phyloP scores from a whole-genome alignment of 2,113 vertebrate genomes.

The Trogon melanurus region DNA sequence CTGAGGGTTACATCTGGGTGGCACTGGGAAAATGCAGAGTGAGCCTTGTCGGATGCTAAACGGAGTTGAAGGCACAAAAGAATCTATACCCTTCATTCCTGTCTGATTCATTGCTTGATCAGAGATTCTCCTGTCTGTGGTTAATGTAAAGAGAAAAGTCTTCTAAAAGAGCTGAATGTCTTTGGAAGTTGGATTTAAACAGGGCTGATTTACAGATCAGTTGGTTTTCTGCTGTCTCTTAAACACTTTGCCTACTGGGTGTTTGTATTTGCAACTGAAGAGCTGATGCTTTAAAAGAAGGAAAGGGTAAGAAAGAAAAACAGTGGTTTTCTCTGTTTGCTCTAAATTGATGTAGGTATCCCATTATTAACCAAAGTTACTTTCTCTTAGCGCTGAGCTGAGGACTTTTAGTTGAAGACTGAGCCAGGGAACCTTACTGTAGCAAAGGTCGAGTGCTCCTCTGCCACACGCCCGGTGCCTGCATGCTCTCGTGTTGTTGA shows the following conservation, averaged over 20 bases:
- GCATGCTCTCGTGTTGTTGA: neutral
- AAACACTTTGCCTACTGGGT: neutral
- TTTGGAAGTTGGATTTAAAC: neutral
- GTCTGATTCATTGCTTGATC: neutral
- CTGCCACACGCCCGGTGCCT: neutral
- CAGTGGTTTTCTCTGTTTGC: neutral
- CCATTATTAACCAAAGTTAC: neutral
- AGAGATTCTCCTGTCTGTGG: neutral
- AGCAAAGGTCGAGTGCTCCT: neutral
- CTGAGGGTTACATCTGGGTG: neutral
- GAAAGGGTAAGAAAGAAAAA: neutral
- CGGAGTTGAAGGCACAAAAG: neutral
- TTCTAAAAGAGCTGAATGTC: neutral
- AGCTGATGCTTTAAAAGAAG: neutral
- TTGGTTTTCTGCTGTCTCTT: neutral
- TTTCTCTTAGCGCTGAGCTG: neutral
- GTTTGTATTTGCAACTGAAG: neutral
- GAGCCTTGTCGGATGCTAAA: neutral
- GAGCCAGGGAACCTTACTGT: neutral
- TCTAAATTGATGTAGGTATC: neutral
- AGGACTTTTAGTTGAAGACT: neutral
- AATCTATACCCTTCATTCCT: neutral
- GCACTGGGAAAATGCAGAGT: neutral
- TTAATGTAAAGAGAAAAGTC: neutral
- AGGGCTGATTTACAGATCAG: fast-evolving